These are phyloP conservation scores for Thumatha senex DNA, from an alignment of 2,888 invertebrate genomes.

Conservation along the genomic window DNA sequence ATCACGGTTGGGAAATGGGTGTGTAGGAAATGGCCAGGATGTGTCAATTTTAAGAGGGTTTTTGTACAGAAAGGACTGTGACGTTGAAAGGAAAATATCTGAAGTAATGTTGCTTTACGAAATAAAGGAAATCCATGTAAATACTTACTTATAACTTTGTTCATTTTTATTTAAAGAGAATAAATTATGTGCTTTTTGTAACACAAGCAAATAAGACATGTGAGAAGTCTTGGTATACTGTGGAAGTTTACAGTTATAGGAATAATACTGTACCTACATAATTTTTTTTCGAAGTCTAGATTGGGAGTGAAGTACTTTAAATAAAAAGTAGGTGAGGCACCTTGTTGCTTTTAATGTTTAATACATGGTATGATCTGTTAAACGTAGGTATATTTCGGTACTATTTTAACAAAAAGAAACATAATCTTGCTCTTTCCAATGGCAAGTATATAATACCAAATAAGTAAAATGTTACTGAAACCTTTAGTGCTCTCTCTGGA, in stretches of 20 bases:
- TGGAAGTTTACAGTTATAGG: too few species aligned
- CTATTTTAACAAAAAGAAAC: too few species aligned
- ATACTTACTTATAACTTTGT: background rate
- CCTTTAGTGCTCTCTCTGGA: background rate
- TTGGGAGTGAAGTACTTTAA: too few species aligned
- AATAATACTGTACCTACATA: too few species aligned
- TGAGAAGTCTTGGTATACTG: background rate
- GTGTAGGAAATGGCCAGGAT: constrained; percentile 17
- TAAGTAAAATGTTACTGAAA: background rate
- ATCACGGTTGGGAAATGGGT: background rate
- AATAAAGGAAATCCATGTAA: background rate
- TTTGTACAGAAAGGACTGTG: constrained; percentile 12
- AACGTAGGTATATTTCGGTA: too few species aligned
- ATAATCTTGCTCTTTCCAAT: background rate
- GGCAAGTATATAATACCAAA: background rate
- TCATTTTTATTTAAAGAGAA: too few species aligned
- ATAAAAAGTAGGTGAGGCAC: too few species aligned
- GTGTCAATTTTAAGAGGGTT: constrained; percentile 30
- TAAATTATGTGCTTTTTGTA: too few species aligned
- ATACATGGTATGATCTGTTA: too few species aligned
- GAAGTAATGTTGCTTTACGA: background rate
- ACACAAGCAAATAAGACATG: background rate
- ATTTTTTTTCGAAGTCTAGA: too few species aligned
- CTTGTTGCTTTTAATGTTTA: too few species aligned
- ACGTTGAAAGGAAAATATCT: background rate